Conservation (phyloP, 2,113 vertebrate genomes). For the Eretmochelys imbricata region DNA sequence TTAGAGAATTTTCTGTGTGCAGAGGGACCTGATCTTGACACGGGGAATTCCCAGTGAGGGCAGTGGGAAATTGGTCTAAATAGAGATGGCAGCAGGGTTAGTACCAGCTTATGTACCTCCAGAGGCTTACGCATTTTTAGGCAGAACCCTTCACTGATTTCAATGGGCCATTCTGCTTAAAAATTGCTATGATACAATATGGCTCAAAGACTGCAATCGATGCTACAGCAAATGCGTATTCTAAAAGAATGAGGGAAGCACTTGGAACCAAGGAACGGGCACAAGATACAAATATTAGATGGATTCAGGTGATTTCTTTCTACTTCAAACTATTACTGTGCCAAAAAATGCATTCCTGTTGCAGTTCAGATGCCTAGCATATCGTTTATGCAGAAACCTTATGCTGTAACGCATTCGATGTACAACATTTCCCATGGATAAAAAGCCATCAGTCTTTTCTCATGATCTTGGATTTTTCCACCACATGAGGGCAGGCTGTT, state of each 20-base stretch:
- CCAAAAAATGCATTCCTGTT: neutral
- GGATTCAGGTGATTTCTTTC: neutral
- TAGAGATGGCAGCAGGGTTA: neutral
- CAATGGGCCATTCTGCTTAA: neutral
- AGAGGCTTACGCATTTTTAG: neutral
- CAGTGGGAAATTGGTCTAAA: neutral
- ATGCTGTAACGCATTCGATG: rapidly evolving
- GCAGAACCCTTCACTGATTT: neutral
- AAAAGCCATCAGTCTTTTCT: neutral
- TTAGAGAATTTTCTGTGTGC: neutral
- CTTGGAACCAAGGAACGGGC: neutral
- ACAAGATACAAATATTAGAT: neutral
- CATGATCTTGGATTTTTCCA: neutral
- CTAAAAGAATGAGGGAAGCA: neutral
- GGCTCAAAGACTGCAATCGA: neutral
- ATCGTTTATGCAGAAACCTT: neutral
- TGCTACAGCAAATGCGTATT: neutral
- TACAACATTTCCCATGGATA: neutral
- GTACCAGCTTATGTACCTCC: neutral
- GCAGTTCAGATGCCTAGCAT: neutral
- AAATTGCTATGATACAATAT: neutral
- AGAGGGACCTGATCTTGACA: neutral
- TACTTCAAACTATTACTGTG: neutral
- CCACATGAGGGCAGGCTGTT: conserved; percentile 81
- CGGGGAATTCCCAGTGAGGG: neutral